These are phyloP conservation scores for Halictus quadricinctus DNA, from an alignment of 2,888 invertebrate species.

Conservation along the genomic window DNA sequence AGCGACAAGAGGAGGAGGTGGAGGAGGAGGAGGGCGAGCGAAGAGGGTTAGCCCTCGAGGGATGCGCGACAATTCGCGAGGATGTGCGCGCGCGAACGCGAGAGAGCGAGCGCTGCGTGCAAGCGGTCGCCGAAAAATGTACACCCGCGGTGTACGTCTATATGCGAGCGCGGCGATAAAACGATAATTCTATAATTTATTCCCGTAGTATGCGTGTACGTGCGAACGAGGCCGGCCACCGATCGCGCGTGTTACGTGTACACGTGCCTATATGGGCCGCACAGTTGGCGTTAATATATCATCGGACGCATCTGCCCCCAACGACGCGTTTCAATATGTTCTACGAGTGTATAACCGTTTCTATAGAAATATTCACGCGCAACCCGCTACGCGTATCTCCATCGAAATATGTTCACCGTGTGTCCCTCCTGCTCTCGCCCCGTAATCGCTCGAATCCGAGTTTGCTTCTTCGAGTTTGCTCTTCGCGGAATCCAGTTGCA, in stretches of 20 bases:
- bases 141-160: constrained; percentile 47
- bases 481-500: neutral
- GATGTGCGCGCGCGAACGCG: neutral
- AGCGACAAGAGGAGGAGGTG: neutral
- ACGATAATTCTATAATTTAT: constrained; percentile 82
- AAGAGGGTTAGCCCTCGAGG: constrained; percentile 53
- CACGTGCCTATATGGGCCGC: constrained; percentile 75
- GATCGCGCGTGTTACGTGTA: constrained; percentile 38
- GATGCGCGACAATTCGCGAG: constrained; percentile 70
- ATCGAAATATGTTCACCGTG: constrained; percentile 45
- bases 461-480: neutral
- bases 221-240: constrained; percentile 31
- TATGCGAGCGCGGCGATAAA: constrained; percentile 76
- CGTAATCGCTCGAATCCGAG: neutral
- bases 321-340: constrained; percentile 82
- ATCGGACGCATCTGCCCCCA: constrained; percentile 82
- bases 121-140: constrained; percentile 60
- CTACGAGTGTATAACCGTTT: constrained; percentile 73
- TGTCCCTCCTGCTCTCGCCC: constrained; percentile 8
- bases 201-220: constrained; percentile 66
- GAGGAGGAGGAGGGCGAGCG: neutral
- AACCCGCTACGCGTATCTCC: constrained; percentile 34
- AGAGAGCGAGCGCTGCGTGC: constrained; percentile 8
- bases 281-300: constrained; percentile 82
- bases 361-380: constrained; percentile 76